Evolutionary conservation across 2,113 vertebrate genomes (phyloP).

Genomic region (Pheucticus melanocephalus): DNA sequence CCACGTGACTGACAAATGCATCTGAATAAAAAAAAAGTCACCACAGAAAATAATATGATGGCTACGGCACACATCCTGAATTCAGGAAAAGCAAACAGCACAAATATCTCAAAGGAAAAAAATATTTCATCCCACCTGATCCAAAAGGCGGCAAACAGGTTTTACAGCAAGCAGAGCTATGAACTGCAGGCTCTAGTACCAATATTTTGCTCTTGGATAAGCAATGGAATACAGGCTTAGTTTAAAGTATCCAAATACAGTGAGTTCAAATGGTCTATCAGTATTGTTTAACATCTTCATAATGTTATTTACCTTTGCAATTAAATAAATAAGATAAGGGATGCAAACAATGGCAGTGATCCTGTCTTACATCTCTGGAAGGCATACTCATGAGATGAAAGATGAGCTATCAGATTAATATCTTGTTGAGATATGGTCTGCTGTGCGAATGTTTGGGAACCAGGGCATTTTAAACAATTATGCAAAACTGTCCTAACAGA

Average conservation of each 20-base stretch:
- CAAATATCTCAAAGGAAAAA: not conserved
- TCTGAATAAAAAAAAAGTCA: not conserved
- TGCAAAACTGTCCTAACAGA: not conserved
- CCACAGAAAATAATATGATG: not conserved
- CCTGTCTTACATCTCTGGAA: not conserved
- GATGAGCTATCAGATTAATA: not conserved
- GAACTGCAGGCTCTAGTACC: not conserved
- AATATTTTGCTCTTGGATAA: not conserved
- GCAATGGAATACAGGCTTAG: not conserved
- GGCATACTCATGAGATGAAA: not conserved
- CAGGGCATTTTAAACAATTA: not conserved
- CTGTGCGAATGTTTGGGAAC: not conserved
- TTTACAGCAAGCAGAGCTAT: not conserved
- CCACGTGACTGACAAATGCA: not conserved
- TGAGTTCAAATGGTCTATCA: not conserved
- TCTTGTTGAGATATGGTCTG: not conserved
- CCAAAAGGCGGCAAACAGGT: not conserved
- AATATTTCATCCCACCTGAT: not conserved
- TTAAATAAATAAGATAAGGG: constrained; percentile 17
- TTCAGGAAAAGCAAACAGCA: not conserved
- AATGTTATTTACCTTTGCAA: constrained; percentile 18
- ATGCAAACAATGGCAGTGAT: not conserved
- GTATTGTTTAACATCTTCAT: not conserved
- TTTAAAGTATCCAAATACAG: not conserved
- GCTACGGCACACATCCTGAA: not conserved